Conservation (phyloP, 2,888 invertebrate species). For the Osmoderma eremita region DNA sequence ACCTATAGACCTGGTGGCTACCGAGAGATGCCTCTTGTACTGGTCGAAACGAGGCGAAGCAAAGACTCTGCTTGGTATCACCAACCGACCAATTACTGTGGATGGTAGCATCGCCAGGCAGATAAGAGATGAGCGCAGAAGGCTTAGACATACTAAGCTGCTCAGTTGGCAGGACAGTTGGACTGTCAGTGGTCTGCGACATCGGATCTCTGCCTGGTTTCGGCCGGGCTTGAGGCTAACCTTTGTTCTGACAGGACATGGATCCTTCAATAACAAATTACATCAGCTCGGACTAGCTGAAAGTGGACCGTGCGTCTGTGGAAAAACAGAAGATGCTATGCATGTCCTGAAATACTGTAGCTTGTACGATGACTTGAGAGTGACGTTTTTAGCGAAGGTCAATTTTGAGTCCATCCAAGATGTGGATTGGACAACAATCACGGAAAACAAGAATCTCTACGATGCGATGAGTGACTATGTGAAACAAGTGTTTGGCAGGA, state of each 20-base stretch:
- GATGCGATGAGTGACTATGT: too few relatives aligned
- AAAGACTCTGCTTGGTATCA: too few relatives aligned
- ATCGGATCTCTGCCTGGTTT: slow-evolving; percentile 6
- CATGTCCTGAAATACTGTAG: background rate
- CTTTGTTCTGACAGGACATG: background rate
- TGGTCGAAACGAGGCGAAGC: too few relatives aligned
- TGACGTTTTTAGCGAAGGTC: background rate
- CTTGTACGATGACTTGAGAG: background rate
- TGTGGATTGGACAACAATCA: background rate
- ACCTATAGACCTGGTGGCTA: background rate
- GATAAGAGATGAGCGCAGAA: too few relatives aligned
- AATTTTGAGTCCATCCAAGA: background rate
- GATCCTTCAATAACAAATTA: background rate
- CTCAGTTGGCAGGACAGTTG: slow-evolving; percentile 4
- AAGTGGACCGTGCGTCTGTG: background rate
- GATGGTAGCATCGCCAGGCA: too few relatives aligned
- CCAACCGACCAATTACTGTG: too few relatives aligned
- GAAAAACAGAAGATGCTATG: slow-evolving; percentile 7
- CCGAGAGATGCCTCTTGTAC: background rate
- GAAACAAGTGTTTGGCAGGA: too few relatives aligned
- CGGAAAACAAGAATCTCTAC: too few relatives aligned
- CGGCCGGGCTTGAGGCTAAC: background rate
- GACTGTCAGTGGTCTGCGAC: background rate
- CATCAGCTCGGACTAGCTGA: background rate
- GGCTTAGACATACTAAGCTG: background rate